phyloP scores from a whole-genome alignment of 2,113 vertebrate species.

The Corythoichthys intestinalis region DNA sequence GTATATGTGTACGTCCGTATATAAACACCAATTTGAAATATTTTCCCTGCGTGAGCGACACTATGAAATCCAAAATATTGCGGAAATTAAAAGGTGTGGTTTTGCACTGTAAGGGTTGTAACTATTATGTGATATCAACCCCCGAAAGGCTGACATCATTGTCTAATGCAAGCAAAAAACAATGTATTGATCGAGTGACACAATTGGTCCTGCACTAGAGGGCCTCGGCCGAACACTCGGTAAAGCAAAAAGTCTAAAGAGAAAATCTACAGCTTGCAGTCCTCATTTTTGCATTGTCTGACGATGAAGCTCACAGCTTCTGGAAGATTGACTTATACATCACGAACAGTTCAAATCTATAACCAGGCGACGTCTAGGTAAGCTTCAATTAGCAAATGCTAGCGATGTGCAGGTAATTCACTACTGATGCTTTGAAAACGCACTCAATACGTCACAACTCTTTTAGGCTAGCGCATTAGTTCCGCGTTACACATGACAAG shows the following conservation, averaged over 20 bases:
- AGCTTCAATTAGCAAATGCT: conserved; percentile 41
- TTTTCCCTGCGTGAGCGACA: conserved; percentile 16
- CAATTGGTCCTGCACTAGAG: conserved; percentile 36
- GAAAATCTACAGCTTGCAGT: not conserved
- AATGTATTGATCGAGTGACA: conserved; percentile 13
- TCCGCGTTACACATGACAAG: not conserved
- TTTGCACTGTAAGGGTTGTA: not conserved
- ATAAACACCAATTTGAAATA: conserved; percentile 4
- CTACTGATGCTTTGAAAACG: conserved; percentile 24
- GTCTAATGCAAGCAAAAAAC: not conserved
- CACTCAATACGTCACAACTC: not conserved
- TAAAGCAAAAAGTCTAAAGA: not conserved
- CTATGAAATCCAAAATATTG: not conserved
- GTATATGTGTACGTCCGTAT: too few relatives aligned
- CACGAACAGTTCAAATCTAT: not conserved
- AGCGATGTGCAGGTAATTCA: conserved; percentile 39
- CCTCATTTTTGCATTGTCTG: not conserved
- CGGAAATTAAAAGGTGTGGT: not conserved
- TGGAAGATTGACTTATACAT: not conserved
- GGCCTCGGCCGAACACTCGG: conserved; percentile 39
- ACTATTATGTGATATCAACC: not conserved
- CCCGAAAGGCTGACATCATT: not conserved
- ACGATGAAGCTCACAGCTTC: not conserved
- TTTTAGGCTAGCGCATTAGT: not conserved
- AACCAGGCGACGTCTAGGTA: conserved; percentile 16